These are phyloP conservation scores for Drosophila flavopinicola DNA, from an alignment of 2,888 invertebrate species.

Conservation along the genomic window DNA sequence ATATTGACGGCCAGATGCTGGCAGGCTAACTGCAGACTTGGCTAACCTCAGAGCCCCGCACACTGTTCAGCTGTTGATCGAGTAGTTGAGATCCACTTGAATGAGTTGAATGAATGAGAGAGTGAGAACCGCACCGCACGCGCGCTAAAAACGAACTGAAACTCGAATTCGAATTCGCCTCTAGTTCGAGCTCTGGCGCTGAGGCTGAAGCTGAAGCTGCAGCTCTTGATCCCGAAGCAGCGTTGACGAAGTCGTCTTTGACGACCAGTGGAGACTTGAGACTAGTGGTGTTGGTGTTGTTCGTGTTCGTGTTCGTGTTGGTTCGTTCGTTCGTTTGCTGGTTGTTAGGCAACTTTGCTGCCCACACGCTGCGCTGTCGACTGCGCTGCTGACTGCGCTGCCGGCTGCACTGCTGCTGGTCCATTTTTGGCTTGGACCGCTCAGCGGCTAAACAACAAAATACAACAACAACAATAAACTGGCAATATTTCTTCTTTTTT, in stretches of 20 bases:
- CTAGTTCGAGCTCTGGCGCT: constrained; percentile 19
- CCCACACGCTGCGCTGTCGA: constrained; percentile 67
- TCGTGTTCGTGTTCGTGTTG: constrained; percentile 30
- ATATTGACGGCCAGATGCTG: constrained; percentile 35
- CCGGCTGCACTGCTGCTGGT: constrained; percentile 52
- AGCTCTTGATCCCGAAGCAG: constrained; percentile 51
- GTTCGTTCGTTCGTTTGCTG: constrained; percentile 38
- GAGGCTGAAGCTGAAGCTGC: constrained; percentile 21
- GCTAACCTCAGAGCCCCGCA: constrained; percentile 25
- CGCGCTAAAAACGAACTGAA: constrained; percentile 80
- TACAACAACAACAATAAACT: constrained; percentile 37
- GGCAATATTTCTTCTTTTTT: constrained; percentile 55
- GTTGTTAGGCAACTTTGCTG: constrained; percentile 79
- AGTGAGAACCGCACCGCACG: constrained; percentile 81
- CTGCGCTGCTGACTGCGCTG: constrained; percentile 19
- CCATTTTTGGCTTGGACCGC: constrained; percentile 79
- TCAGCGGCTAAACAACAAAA: constrained; percentile 37
- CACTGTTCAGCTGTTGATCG: constrained; percentile 47
- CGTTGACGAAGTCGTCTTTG: constrained; percentile 35
- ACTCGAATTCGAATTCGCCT: constrained; percentile 43
- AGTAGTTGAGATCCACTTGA: constrained; percentile 20
- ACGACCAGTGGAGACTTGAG: constrained; percentile 58
- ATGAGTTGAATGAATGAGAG: constrained; percentile 23
- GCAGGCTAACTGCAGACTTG: constrained; percentile 33
- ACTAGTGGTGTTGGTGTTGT: constrained; percentile 35